Base-by-base conservation (phyloP, 2,888 invertebrate genomes). In the Chrysolina haemoptera region DNA sequence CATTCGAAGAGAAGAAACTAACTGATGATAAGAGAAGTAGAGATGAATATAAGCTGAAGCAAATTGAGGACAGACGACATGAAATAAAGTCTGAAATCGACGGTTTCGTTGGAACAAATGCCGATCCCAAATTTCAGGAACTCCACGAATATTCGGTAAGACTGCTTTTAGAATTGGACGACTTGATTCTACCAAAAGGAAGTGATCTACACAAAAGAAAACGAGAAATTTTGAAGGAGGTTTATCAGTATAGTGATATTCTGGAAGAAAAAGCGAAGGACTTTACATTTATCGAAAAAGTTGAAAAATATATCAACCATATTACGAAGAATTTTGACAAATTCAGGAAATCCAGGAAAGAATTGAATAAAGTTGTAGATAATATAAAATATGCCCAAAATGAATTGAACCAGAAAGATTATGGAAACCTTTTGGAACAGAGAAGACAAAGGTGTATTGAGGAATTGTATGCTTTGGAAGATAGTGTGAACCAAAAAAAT, bases 261-360 rank as follows among this genome's bases (percentile, higher is more conserved):
- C 70, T 83, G 40, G 82, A 82, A 18, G 76, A 80, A 40, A 71
- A 80, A 68, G 76, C 80, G 35, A 71, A 73, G 12, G 76, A 81
- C 40, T 55, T 68, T 18, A 74, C 69, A 10, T 71, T 80, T 46
- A 59, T 71, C 50, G 67, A 46, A 22, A 67, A 70, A 46, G 55
- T 72, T 22, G 67, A 66, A 16, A 48, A 70, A 20, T 68, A 72
- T 20, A 59, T 53, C 3, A 0, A 18, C 18, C 2, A 2, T 14
- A 12, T 53, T 18, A 53, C 0, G 18, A 4, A 11, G 10, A 0
- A 53, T 5, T 20, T 53, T 20, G 1, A 53, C 11, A 5, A 12
- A 1, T 4, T 53, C 4, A 11, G 20, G 11, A 1, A 0, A 20
- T 53, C 53, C 2, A 12, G 6, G 11, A 0, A 22, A 4, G 3